These are phyloP conservation scores for Drosophila aldrichi DNA, from an alignment of 2,888 invertebrate species.

Conservation along the genomic window DNA sequence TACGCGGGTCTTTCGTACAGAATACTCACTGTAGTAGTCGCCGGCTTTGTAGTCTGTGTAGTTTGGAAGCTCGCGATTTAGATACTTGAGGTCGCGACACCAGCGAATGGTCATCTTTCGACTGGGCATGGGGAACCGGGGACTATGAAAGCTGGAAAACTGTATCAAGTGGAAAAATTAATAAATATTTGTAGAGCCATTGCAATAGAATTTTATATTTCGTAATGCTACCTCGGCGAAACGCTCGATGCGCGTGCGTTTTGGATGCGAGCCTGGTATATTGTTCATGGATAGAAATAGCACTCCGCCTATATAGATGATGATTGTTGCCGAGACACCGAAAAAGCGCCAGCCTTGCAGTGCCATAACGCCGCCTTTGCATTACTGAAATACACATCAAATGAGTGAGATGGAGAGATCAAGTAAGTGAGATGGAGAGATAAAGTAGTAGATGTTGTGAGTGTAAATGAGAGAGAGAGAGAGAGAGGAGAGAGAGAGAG, in stretches of 20 bases:
- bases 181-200: background rate
- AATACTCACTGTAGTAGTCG: slow-evolving; percentile 67
- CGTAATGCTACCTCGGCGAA: slow-evolving; percentile 79
- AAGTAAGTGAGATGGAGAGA: background rate
- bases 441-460: background rate
- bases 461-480: background rate
- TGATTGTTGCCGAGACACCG: slow-evolving; percentile 85
- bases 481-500: background rate
- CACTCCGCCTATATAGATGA: slow-evolving; percentile 85
- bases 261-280: slow-evolving; percentile 84
- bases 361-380: slow-evolving; percentile 84
- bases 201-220: background rate
- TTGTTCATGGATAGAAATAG: slow-evolving; percentile 85
- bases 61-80: slow-evolving; percentile 80
- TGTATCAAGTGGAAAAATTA: slow-evolving; percentile 23
- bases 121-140: slow-evolving; percentile 79
- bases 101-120: slow-evolving; percentile 84
- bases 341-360: slow-evolving; percentile 85
- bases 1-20: too few species aligned
- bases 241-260: slow-evolving; percentile 81
- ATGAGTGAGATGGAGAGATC: background rate
- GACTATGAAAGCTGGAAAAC: slow-evolving; percentile 83
- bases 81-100: slow-evolving; percentile 84
- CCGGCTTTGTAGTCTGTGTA: slow-evolving; percentile 72
- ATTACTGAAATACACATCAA: slow-evolving; percentile 64